Percentiles rank a stretch among this genome's conserved stretches.
Evolutionary conservation across 2,113 vertebrate species (phyloP).

Genomic region (Uria lomvia): DNA sequence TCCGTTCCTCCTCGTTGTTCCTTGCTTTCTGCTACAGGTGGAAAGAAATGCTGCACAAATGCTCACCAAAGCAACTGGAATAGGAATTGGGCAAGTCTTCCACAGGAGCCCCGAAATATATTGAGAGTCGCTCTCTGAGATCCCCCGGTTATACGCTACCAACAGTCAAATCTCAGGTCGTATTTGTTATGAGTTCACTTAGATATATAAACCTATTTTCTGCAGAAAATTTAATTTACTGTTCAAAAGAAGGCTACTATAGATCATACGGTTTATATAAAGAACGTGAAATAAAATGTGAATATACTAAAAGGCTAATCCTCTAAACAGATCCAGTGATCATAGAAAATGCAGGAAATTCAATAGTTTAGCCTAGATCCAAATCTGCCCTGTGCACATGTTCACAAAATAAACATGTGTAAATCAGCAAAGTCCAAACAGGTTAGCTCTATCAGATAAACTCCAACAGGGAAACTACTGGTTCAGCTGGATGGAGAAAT

Average conservation of each 20-base stretch:
- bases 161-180: neutral
- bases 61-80: accelerated
- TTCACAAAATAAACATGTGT: neutral
- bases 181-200: neutral
- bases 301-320: neutral
- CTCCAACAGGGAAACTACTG: neutral
- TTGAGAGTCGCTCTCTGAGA: accelerated
- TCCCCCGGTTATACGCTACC: too few relatives aligned
- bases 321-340: neutral
- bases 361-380: neutral
- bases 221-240: neutral
- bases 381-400: neutral
- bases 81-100: neutral
- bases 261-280: neutral
- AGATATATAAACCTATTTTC: neutral
- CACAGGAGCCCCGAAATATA: accelerated
- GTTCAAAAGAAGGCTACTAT: neutral
- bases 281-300: neutral
- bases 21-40: neutral
- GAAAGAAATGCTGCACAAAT: neutral
- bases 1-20: neutral
- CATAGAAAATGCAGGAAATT: neutral
- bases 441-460: neutral
- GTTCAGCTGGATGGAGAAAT: neutral
- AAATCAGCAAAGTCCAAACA: neutral